These are phyloP conservation scores for Halesus radiatus DNA, from an alignment of 1,140 invertebrate genomes.

Conservation along the genomic window DNA sequence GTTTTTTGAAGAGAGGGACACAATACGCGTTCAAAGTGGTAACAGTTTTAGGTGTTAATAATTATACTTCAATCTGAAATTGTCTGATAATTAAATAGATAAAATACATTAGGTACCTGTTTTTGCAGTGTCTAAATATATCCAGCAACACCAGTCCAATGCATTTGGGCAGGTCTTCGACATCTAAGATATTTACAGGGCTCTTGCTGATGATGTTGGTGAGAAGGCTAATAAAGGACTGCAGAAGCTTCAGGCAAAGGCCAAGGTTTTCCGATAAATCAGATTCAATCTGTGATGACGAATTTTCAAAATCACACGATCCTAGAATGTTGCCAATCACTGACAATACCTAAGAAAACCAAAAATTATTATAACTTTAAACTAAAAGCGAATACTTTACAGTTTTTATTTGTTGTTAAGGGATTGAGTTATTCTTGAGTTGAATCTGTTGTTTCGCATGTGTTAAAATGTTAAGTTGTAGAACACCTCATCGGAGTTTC, in stretches of 20 bases:
- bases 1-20: no score
- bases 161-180: constrained; percentile 21
- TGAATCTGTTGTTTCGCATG: no score
- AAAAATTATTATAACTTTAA: no score
- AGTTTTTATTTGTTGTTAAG: no score
- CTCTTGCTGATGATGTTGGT: constrained; percentile 1
- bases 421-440: no score
- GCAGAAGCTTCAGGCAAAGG: constrained; percentile 35
- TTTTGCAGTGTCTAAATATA: constrained; percentile 51
- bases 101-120: constrained; percentile 30
- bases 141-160: constrained; percentile 37
- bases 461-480: no score
- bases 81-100: no score
- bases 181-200: not conserved
- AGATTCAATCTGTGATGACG: constrained; percentile 12
- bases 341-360: not conserved
- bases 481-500: no score
- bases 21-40: no score
- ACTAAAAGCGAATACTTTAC: no score
- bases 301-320: not conserved
- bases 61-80: no score
- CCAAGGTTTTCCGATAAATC: constrained; percentile 16
- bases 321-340: constrained; percentile 25
- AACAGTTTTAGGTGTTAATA: no score
- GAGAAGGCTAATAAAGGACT: constrained; percentile 35